Conservation (phyloP, 2,888 invertebrate genomes). For the Euclidia mi region DNA sequence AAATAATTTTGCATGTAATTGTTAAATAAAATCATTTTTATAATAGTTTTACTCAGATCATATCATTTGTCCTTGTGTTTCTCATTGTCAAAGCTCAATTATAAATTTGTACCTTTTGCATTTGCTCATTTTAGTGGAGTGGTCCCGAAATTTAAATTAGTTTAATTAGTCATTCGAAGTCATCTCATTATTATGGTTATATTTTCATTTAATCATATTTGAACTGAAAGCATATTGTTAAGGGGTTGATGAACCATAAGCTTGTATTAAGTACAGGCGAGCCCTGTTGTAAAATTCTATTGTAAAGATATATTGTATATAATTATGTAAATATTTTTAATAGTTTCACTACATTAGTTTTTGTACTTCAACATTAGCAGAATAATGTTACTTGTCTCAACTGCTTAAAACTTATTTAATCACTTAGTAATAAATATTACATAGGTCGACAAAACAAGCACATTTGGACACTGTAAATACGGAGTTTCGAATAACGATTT, state of each 20-base stretch:
- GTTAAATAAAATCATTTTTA: conserved; percentile 68
- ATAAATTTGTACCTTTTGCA: conserved; percentile 76
- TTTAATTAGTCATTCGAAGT: conserved; percentile 46
- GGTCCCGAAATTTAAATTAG: conserved; percentile 31
- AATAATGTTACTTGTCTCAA: conserved; percentile 59
- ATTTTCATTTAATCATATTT: conserved; percentile 46
- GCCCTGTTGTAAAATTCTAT: conserved; percentile 64
- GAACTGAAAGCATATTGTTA: conserved; percentile 63
- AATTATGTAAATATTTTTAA: conserved; percentile 80
- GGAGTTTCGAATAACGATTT: conserved; percentile 72
- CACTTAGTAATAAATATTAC: conserved; percentile 44
- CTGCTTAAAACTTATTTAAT: conserved; percentile 63
- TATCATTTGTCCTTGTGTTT: conserved; percentile 21
- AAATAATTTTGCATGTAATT: conserved; percentile 43
- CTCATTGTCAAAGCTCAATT: conserved; percentile 64
- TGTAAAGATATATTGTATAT: conserved; percentile 66
- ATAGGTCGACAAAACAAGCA: conserved; percentile 53
- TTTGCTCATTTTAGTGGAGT: conserved; percentile 72
- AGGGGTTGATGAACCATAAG: conserved; percentile 49
- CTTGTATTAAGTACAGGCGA: conserved; percentile 47
- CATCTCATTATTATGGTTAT: conserved; percentile 47
- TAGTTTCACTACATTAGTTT: conserved; percentile 74
- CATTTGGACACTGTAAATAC: conserved; percentile 75
- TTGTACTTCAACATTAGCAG: conserved; percentile 75
- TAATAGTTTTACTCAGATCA: conserved; percentile 43